phyloP scores from a whole-genome alignment of 2,797 vertebrate species.

The Stomatorhinus walkeri region DNA sequence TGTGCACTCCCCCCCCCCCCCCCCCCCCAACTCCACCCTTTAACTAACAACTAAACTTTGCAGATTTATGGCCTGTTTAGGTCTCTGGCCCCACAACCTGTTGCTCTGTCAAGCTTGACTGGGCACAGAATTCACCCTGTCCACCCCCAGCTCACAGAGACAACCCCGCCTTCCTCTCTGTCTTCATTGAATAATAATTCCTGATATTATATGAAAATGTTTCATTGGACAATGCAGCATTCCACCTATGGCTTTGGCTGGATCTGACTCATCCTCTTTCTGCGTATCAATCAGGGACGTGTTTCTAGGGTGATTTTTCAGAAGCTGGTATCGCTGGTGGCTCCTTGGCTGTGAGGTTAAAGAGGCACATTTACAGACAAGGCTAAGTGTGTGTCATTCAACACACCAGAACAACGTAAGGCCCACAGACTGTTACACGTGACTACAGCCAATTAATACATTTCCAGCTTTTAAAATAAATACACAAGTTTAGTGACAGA shows the following conservation, averaged over 20 bases:
- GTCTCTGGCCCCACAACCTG: slow-evolving; percentile 5
- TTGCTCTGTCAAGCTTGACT: not conserved
- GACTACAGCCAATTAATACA: not conserved
- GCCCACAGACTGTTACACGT: not conserved
- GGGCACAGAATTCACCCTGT: not conserved
- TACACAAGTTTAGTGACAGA: not conserved
- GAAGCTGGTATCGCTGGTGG: not conserved
- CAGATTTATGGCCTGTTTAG: slow-evolving; percentile 14
- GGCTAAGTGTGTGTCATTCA: not conserved
- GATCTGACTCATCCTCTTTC: not conserved
- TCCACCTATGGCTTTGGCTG: not conserved
- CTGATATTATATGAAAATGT: slow-evolving; percentile 3
- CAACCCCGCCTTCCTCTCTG: not conserved
- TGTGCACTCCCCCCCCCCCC: too few relatives aligned
- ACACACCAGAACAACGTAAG: not conserved
- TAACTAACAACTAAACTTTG: not conserved
- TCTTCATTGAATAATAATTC: not conserved
- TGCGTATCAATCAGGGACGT: not conserved
- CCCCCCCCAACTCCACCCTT: not conserved
- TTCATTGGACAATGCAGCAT: not conserved
- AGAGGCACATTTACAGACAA: slow-evolving; percentile 6
- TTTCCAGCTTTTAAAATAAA: not conserved
- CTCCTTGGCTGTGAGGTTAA: not conserved
- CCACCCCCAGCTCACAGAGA: not conserved
- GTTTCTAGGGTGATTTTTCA: not conserved